These are phyloP conservation scores for Coleophora deauratella DNA, from an alignment of 2,888 invertebrate genomes.

Conservation along the genomic window DNA sequence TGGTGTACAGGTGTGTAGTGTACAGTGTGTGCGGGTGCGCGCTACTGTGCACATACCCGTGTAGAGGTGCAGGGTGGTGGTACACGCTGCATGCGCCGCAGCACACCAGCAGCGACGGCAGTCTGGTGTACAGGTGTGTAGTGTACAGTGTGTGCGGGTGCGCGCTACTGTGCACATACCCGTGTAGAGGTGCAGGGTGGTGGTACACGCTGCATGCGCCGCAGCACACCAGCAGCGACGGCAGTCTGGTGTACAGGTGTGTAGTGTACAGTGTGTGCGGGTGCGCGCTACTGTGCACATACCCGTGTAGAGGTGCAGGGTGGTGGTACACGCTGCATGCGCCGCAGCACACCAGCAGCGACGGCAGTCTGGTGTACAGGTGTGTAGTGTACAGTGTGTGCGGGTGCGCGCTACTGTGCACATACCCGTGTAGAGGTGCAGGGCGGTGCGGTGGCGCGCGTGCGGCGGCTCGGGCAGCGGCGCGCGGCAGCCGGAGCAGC, in stretches of 20 bases:
- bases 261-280: too few relatives aligned
- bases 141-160: too few relatives aligned
- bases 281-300: too few relatives aligned
- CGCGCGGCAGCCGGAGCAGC: conserved; percentile 39
- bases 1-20: too few relatives aligned
- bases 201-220: neutral
- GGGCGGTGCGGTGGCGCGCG: conserved; percentile 12
- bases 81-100: conserved; percentile 11
- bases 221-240: conserved; percentile 27
- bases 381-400: too few relatives aligned
- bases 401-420: too few relatives aligned
- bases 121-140: too few relatives aligned
- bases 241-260: conserved; percentile 30
- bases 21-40: too few relatives aligned
- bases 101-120: conserved; percentile 29
- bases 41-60: too few relatives aligned
- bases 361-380: conserved; percentile 43
- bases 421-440: conserved; percentile 25
- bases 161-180: too few relatives aligned
- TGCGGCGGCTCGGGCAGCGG: conserved; percentile 28
- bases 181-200: too few relatives aligned
- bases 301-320: conserved; percentile 25
- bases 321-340: conserved; percentile 47
- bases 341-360: conserved; percentile 53
- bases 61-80: too few relatives aligned